Percentiles rank a stretch among this genome's conserved stretches.
phyloP scores from a whole-genome alignment of 2,113 vertebrate species.

The Tapirus terrestris region DNA sequence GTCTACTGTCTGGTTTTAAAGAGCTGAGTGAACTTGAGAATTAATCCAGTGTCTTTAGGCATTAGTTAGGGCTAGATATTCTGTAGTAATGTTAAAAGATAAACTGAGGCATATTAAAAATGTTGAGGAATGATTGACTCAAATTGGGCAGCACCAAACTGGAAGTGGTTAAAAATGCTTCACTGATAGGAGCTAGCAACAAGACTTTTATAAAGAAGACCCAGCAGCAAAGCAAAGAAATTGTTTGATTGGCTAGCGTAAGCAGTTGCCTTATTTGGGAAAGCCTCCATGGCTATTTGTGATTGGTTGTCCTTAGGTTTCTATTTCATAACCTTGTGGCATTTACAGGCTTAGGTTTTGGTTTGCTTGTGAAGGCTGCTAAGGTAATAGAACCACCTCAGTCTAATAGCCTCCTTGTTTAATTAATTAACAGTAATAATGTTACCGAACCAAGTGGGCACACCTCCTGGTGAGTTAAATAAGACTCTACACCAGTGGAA shows the following conservation, averaged over 20 bases:
- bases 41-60: neutral
- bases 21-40: neutral
- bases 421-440: neutral
- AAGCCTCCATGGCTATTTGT: neutral
- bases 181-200: neutral
- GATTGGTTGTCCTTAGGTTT: neutral
- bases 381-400: neutral
- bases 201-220: neutral
- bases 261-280: neutral
- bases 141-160: neutral
- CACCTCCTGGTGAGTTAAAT: too few species aligned
- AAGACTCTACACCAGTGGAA: too few species aligned
- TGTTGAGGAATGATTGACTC: neutral
- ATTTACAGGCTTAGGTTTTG: neutral
- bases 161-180: neutral
- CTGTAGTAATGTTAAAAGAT: neutral
- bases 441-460: too few species aligned
- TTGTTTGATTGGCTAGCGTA: neutral
- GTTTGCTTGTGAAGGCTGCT: neutral
- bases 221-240: neutral
- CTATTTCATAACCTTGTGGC: neutral
- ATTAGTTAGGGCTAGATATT: neutral
- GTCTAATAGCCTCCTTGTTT: neutral
- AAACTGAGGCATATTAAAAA: neutral
- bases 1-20: neutral